Evolutionary conservation across 2,113 vertebrate genomes (phyloP).

Genomic region (Probosciger aterrimus): DNA sequence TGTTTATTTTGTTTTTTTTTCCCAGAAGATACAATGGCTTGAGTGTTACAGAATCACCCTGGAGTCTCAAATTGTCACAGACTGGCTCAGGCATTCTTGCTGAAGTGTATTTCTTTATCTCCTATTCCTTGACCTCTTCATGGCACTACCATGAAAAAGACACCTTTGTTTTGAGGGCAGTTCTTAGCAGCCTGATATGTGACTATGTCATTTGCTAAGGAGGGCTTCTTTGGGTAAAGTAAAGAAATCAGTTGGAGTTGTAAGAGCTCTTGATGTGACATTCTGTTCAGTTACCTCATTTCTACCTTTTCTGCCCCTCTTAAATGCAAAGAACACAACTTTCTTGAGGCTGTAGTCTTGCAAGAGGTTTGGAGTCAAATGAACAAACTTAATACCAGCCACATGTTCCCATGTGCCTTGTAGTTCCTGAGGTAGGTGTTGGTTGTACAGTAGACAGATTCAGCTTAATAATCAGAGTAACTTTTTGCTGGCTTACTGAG

Average conservation of each 20-base stretch:
- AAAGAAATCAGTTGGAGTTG: background rate
- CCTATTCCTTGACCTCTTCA: background rate
- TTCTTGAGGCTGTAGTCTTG: background rate
- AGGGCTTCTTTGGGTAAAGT: background rate
- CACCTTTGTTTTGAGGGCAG: background rate
- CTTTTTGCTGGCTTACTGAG: background rate
- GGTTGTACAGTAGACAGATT: background rate
- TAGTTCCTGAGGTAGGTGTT: background rate
- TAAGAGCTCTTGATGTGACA: background rate
- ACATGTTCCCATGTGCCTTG: background rate
- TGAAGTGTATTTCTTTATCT: background rate
- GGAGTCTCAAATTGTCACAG: background rate
- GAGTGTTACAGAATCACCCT: background rate
- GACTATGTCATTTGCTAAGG: background rate
- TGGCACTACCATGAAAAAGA: background rate
- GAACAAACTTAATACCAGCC: background rate
- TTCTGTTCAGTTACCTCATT: background rate
- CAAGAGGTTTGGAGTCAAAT: background rate
- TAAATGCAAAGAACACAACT: background rate
- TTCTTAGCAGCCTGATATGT: background rate
- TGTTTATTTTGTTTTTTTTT: too few species aligned
- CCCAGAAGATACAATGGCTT: background rate
- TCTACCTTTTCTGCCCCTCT: background rate
- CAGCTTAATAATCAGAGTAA: background rate
- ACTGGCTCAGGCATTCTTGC: background rate